Base-by-base conservation (phyloP, 2,797 vertebrate genomes). In the Fratercula arctica region DNA sequence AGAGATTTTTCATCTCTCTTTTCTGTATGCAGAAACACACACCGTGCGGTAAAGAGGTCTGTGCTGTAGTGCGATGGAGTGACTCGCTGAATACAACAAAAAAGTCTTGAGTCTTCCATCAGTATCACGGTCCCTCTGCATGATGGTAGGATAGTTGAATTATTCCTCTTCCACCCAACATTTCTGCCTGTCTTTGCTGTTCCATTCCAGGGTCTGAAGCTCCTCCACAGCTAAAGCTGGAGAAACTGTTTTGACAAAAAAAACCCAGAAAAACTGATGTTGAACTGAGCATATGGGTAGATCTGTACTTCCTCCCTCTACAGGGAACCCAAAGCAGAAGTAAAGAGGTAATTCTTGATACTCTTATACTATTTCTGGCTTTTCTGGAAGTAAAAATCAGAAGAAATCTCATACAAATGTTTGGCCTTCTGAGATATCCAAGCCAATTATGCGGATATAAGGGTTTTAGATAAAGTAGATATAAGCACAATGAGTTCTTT, bases 331-430 rank as follows among this genome's bases (percentile, higher is more conserved):
- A 61, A 91, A 95, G 81, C 37, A 90, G 91, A 96, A 95, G 57
- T 73, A 51, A 66, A 84, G 68, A 89, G 56, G 26, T n/a, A 19
- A 63, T 68, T 90, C 78, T 92, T 92, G 41, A 89, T 90, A 79
- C 85, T 82, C 35, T 91, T 81, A 25, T 19, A 74, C 63, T 91
- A 86, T 95, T 95, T 95, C 41, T 95, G 83, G 11, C 50, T 91
- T 84, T 90, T 95, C 80, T 95, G 93, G 87, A 95, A 93, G 76
- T 68, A 95, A 94, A 95, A 85, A 77, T 90, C 29, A 31, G 83
- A 91, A 94, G 74, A 96, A 85, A 80, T 90, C 45, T 94, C 60
- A 64, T 75, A 77, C 59, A 88, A 89, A 75, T 84, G 0, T 85
- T 92, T 87, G 28, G 92, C 41, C 41, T 94, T 81, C n/a, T 83